Base-by-base conservation (phyloP, 2,888 invertebrate species). In the Watsonalla cultraria region DNA sequence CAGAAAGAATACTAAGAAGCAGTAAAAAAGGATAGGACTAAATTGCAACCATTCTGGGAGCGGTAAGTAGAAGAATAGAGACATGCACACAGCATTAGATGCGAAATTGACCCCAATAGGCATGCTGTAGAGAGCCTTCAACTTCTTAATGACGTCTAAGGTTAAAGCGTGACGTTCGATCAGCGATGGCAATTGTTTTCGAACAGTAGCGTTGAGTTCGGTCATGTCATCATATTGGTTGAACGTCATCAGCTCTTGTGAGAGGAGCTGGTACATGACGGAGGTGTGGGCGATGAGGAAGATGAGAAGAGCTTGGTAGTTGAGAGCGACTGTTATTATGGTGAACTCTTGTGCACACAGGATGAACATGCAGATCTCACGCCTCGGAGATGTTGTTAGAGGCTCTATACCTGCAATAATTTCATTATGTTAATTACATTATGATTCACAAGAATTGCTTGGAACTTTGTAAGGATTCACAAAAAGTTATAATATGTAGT, bases 41-140 rank as follows among this genome's bases (percentile, higher is more conserved):
- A 83, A 87, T 39, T 70, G 75, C 0, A 85, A 48, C 77, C 77
- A 82, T 54, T 84, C 81, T 14, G 74, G 59, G 0, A 81, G 56
- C 0, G 84, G 72, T 34, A 89, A 58, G 47, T 76, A 85, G 53
- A 86, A 84, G 45, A 86, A 82, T 7, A 88, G 61, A 11, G 74
- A 71, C 5, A 89, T 80, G 46, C 82, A 84, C 0, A 86, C 62
- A 9, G 84, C 84, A 51, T 86, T 86, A 0, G 78, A 69, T 0
- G 75, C 81, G 51, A 87, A 89, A 52, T 88, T 83, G 0, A 89
- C 74, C 6, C 90, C 90, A 4, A 87, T 66, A 6, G 88, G 79
- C 11, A 78, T 61, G 48, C 83, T 86, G 55, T 85, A 89, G 1
- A 90, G 63, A 5, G 60, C 51, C 54, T 83, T 82, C 0, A 88